phyloP scores from a whole-genome alignment of 2,113 vertebrate species.

The Barnardius zonarius region DNA sequence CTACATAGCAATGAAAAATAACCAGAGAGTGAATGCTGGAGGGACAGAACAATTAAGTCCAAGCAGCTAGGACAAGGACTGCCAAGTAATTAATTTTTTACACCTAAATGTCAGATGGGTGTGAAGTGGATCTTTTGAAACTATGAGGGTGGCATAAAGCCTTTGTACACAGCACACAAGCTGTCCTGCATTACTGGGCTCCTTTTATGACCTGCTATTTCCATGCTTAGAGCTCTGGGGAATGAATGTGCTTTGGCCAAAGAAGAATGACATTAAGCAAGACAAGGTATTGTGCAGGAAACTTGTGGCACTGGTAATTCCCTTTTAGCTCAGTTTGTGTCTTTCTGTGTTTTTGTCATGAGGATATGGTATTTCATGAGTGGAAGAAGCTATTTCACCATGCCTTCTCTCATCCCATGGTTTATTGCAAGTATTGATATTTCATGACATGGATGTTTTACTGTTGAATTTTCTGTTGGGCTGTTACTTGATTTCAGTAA shows the following conservation, averaged over 20 bases:
- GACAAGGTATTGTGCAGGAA: neutral
- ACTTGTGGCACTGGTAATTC: neutral
- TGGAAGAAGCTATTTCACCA: neutral
- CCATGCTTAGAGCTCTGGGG: neutral
- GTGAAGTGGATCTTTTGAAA: neutral
- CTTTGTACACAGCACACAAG: neutral
- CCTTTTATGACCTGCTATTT: neutral
- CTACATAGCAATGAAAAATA: neutral
- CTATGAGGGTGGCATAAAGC: neutral
- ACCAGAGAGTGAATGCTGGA: neutral
- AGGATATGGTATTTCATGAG: neutral
- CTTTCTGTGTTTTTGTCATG: neutral
- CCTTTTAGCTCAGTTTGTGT: neutral
- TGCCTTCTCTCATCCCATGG: neutral
- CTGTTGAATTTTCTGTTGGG: conserved; percentile 1
- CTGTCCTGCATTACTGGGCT: neutral
- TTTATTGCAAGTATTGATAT: neutral
- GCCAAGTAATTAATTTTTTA: neutral
- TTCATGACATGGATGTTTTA: neutral
- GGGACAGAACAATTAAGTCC: neutral
- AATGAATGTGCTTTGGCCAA: neutral
- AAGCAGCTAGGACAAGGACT: neutral
- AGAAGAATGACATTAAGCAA: neutral
- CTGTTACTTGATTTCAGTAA: neutral
- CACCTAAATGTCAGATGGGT: neutral